Conservation (phyloP, 2,888 invertebrate species). For the Leucophenga maculata region DNA sequence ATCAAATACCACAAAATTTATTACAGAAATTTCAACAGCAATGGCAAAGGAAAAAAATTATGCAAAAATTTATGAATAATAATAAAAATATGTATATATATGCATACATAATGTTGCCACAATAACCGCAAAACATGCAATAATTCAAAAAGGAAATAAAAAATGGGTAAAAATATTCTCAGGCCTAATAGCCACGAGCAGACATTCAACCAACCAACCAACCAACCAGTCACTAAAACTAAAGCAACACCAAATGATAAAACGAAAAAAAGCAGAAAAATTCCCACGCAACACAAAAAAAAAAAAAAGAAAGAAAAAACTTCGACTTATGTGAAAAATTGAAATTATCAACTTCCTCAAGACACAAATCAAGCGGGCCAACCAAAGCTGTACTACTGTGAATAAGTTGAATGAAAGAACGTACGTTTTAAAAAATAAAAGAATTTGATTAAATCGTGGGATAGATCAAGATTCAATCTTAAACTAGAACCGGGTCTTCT, state of each 20-base stretch:
- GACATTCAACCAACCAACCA: not conserved
- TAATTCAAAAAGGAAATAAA: constrained; percentile 26
- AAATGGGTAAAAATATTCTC: constrained; percentile 21
- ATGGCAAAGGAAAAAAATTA: not conserved
- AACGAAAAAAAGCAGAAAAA: constrained; percentile 13
- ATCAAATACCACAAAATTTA: constrained; percentile 9
- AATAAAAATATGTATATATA: too few species aligned
- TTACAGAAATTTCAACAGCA: constrained; percentile 13
- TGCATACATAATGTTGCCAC: constrained; percentile 1
- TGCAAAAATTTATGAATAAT: constrained; percentile 19
- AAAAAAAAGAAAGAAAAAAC: not conserved
- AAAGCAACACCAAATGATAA: not conserved
- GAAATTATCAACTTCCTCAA: constrained; percentile 53
- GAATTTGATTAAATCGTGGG: constrained; percentile 66
- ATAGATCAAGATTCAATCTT: constrained; percentile 43
- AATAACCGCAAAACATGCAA: constrained; percentile 33
- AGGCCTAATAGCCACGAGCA: constrained; percentile 15
- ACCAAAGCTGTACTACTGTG: constrained; percentile 31
- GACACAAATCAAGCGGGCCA: constrained; percentile 18
- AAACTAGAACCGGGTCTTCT: not conserved
- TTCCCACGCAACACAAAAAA: constrained; percentile 26
- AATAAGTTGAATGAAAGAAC: constrained; percentile 29
- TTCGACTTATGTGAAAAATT: constrained; percentile 24
- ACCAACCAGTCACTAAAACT: not conserved
- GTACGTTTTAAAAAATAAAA: constrained; percentile 54